These are phyloP conservation scores for Alauda arvensis DNA, from an alignment of 2,797 vertebrate species.

Conservation along the genomic window DNA sequence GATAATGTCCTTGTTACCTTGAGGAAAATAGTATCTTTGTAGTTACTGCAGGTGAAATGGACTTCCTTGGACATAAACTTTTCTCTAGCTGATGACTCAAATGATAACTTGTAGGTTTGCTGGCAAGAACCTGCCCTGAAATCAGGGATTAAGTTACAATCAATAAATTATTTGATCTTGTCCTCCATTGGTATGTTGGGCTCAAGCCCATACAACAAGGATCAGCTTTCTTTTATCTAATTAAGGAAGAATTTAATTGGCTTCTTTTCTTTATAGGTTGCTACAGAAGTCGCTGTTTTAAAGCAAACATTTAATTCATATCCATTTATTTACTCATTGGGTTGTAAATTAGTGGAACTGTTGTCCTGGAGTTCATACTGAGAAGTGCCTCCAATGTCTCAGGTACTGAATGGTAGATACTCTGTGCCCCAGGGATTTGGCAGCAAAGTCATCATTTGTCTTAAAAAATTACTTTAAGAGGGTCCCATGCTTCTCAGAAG, in stretches of 20 bases:
- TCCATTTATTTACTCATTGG: neutral
- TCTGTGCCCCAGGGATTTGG: neutral
- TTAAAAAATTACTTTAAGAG: neutral
- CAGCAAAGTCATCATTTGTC: neutral
- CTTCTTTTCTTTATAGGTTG: neutral
- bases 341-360: neutral
- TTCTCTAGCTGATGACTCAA: neutral
- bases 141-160: neutral
- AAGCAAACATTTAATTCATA: neutral
- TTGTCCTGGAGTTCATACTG: neutral
- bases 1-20: neutral
- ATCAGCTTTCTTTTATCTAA: neutral
- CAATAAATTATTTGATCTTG: neutral
- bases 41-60: neutral
- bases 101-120: neutral
- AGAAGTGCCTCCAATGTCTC: neutral
- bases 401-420: neutral
- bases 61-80: neutral
- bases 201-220: neutral
- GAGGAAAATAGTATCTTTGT: neutral
- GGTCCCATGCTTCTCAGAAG: neutral
- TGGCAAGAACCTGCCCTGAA: neutral
- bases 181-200: neutral
- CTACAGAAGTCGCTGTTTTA: neutral
- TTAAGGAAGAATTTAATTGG: neutral